Conservation (phyloP, 2,797 vertebrate species). For the Megaceryle alcyon region DNA sequence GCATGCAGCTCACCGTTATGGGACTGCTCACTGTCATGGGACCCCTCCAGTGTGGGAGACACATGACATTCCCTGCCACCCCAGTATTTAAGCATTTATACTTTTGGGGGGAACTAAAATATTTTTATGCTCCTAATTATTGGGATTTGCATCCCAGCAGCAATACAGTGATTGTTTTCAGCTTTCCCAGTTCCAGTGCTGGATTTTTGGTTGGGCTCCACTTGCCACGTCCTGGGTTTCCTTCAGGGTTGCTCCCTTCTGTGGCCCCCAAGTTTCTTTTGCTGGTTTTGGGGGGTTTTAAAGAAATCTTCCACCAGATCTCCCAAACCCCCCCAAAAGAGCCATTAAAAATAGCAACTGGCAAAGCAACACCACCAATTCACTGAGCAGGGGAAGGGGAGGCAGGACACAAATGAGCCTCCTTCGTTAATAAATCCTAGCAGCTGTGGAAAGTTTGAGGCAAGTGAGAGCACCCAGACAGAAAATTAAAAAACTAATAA, state of each 20-base stretch:
- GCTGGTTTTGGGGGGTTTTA: background rate
- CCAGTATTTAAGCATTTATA: background rate
- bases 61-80: background rate
- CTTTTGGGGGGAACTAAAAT: background rate
- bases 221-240: fast-evolving
- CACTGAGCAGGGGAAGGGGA: background rate
- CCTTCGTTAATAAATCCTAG: slow-evolving; percentile 70
- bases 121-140: background rate
- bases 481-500: slow-evolving; percentile 86
- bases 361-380: background rate
- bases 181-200: fast-evolving
- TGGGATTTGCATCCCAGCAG: background rate
- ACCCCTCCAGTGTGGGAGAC: background rate
- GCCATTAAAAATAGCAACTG: background rate
- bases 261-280: background rate
- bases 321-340: fast-evolving
- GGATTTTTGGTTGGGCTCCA: background rate
- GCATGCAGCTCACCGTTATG: background rate
- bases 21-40: background rate
- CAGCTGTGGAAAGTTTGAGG: slow-evolving; percentile 84
- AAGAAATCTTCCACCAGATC: background rate
- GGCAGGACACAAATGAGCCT: slow-evolving; percentile 32
- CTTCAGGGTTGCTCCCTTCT: background rate
- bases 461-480: slow-evolving; percentile 80
- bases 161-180: background rate